Evolutionary conservation across 1,140 invertebrate genomes (phyloP).

Genomic region (Adelges cooleyi): DNA sequence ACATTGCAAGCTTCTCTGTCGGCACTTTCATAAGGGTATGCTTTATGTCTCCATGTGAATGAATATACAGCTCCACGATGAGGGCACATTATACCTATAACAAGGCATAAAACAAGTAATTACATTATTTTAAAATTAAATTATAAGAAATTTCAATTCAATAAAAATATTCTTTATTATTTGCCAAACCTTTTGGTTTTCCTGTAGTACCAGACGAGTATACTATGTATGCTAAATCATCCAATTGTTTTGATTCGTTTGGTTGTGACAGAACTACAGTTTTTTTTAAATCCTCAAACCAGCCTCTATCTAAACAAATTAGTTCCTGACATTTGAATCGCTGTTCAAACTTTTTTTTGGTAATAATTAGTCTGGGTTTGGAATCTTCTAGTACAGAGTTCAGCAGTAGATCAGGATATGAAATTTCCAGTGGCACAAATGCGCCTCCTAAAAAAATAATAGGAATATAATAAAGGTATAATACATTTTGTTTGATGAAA

Average conservation of each 20-base stretch:
- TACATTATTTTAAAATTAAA: no score
- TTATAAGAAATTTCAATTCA: no score
- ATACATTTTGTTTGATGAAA: neutral
- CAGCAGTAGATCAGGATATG: slow-evolving; percentile 38
- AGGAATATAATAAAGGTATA: neutral
- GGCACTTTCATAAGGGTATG: slow-evolving; percentile 34
- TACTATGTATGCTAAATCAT: slow-evolving; percentile 42
- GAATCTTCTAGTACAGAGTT: slow-evolving; percentile 33
- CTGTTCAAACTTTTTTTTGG: slow-evolving; percentile 30
- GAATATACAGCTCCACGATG: slow-evolving; percentile 35
- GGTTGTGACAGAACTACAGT: neutral
- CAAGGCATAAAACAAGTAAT: no score
- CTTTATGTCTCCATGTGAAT: slow-evolving; percentile 34
- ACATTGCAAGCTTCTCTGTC: slow-evolving; percentile 36
- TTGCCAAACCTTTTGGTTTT: slow-evolving; percentile 44
- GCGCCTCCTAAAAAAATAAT: slow-evolving; percentile 30
- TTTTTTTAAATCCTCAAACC: slow-evolving; percentile 20
- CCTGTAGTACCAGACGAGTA: slow-evolving; percentile 47
- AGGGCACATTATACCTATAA: slow-evolving; percentile 35
- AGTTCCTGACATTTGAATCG: neutral
- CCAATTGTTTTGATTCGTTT: slow-evolving; percentile 27
- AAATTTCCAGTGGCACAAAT: slow-evolving; percentile 40
- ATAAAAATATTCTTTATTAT: no score
- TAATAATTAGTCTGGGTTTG: slow-evolving; percentile 31
- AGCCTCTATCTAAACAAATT: slow-evolving; percentile 31